Percentiles rank a stretch among this genome's conserved stretches.
phyloP scores from a whole-genome alignment of 1,140 invertebrate species.

The Diorhabda sublineata region DNA sequence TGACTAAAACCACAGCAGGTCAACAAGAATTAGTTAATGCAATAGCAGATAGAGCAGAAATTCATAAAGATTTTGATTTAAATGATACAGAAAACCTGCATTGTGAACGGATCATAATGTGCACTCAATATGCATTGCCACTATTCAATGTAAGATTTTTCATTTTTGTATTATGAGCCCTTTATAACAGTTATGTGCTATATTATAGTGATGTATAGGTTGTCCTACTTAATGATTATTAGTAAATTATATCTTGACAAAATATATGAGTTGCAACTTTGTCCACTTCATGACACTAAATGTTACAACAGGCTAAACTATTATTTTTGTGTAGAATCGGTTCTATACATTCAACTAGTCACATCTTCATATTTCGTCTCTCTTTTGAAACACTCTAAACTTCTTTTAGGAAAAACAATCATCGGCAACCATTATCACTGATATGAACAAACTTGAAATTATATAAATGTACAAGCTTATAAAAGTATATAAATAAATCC shows the following conservation, averaged over 20 bases:
- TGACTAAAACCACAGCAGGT: constrained; percentile 74
- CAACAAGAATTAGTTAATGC: constrained; percentile 84
- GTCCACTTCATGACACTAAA: no score
- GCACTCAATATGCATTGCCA: constrained; percentile 76
- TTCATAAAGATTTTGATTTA: constrained; percentile 70
- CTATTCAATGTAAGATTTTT: constrained; percentile 75
- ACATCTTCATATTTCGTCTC: constrained; percentile 63
- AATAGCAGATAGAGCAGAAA: constrained; percentile 75
- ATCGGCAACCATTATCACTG: constrained; percentile 98
- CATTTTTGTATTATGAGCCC: no score
- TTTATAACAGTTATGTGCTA: no score
- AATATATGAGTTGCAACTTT: no score
- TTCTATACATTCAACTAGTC: constrained; percentile 64
- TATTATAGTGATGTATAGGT: no score
- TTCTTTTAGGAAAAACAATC: constrained; percentile 90
- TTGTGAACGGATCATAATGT: constrained; percentile 77
- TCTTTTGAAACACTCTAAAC: constrained; percentile 75
- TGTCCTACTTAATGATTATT: no score
- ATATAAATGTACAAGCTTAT: constrained; percentile 98
- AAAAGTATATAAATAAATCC: constrained; percentile 98
- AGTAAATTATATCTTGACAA: no score
- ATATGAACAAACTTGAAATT: constrained; percentile 95
- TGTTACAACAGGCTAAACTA: no score
- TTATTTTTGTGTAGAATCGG: constrained; percentile 45
- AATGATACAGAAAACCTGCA: constrained; percentile 72